Conservation (phyloP, 2,797 vertebrate species). For the Acanthurus tractus region DNA sequence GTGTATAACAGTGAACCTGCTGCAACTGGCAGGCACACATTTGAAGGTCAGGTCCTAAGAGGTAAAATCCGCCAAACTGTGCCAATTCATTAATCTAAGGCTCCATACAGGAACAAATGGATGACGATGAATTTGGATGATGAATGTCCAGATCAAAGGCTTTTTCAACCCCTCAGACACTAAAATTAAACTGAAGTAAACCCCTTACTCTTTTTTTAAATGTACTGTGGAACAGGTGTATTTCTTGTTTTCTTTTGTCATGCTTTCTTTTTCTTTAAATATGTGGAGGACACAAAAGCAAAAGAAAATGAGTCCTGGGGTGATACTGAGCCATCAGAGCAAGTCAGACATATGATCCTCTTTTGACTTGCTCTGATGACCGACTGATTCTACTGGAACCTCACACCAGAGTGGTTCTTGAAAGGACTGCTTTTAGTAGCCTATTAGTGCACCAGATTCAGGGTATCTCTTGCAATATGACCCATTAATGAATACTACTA, state of each 20-base stretch:
- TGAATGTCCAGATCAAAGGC: conserved; percentile 76
- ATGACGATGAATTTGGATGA: conserved; percentile 70
- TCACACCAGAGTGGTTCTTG: no score
- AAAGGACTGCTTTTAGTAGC: no score
- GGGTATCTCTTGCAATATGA: no score
- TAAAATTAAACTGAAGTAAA: conserved; percentile 66
- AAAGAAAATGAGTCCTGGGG: neutral
- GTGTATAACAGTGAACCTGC: conserved; percentile 46
- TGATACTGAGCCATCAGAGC: neutral
- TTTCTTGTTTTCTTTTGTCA: conserved; percentile 1
- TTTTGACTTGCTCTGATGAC: no score
- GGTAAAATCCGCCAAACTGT: conserved; percentile 67
- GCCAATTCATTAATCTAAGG: conserved; percentile 81
- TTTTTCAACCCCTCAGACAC: conserved; percentile 61
- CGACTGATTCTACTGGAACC: no score
- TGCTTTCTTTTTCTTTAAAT: neutral
- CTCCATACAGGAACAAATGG: conserved; percentile 60
- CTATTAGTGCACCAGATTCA: no score
- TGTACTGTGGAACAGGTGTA: conserved; percentile 31
- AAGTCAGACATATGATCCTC: neutral
- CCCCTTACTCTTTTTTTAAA: conserved; percentile 35
- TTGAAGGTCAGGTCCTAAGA: conserved; percentile 81
- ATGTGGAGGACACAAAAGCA: conserved; percentile 2
- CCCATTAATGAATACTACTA: no score
- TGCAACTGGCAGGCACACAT: conserved; percentile 56